Base-by-base conservation (phyloP, 2,113 vertebrate genomes). In the Ursus arctos region DNA sequence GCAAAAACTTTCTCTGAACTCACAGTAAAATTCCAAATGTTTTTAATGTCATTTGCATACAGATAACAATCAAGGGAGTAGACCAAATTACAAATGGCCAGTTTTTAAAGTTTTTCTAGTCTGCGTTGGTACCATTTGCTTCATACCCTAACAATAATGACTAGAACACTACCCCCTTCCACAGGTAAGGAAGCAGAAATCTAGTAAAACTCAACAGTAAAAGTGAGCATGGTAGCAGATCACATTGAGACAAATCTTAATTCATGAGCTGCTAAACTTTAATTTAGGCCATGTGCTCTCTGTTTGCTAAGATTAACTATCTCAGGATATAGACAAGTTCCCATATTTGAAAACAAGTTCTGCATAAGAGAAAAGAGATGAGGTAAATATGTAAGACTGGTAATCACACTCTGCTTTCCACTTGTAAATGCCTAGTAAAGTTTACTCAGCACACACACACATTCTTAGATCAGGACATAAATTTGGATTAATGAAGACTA, bases 1-100 rank as follows among this genome's bases (percentile, higher is more conserved):
- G 43, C 76, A 92, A 97, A 93, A 94, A 67, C 61, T 36, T 57
- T 16, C 36, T 94, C 90, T 72, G 24, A 83, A 83, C 6, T 43
- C 33, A 67, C 15, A 84, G 19, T 83, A 76, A 86, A 94, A 82
- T 77, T 97, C 28, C 59, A 89, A 74, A 31, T 59, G 47, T 92
- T 86, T 95, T 91, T 40, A 88, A 63, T 63, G 82, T 82, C 36
- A 43, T 53, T 86, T 91, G 59, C 82, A 53, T 86, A 13, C 24
- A 86, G 36, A 55, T 76, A 88, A 55, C 7, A 72, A 61, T 93
- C 36, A 91, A 90, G 18, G 71, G 59, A 14, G 14, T 31, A 77
- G 57, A 72, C 13, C 33, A 96, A 96, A 77, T 4, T n/a, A 18
- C 40, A 89, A 95, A 61, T n/a, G 53, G 69, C 43, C 4, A 19